Conservation (phyloP, 2,797 vertebrate genomes). For the Hippopotamyrus pictus region DNA sequence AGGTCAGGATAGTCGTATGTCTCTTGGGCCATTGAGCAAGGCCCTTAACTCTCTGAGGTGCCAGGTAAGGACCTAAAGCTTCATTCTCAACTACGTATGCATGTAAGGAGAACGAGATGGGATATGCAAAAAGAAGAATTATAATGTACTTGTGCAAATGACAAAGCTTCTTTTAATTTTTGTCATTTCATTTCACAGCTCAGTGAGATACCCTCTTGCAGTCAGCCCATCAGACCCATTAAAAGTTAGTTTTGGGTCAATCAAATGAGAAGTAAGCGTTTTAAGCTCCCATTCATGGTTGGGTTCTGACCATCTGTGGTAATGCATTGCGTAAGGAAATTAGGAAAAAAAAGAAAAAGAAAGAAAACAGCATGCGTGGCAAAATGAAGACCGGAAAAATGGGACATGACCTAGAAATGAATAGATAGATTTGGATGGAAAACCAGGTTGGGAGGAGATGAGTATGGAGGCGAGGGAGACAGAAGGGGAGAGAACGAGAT, state of each 20-base stretch:
- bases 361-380: neutral
- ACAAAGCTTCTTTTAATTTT: neutral
- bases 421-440: slow-evolving; percentile 23
- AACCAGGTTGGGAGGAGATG: slow-evolving; percentile 17
- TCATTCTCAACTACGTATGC: neutral
- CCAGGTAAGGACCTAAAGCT: neutral
- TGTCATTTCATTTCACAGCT: neutral
- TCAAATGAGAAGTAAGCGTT: neutral
- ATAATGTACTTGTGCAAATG: neutral
- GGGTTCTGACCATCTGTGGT: neutral
- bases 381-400: slow-evolving; percentile 16
- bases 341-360: neutral
- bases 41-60: neutral
- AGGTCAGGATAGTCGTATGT: neutral
- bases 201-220: neutral
- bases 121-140: neutral
- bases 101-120: neutral
- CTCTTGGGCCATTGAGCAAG: neutral
- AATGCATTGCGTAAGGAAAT: neutral
- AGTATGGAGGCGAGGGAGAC: neutral
- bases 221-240: neutral
- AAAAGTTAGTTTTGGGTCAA: neutral
- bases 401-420: slow-evolving; percentile 30
- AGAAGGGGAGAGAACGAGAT: slow-evolving; percentile 31
- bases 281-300: neutral